Evolutionary conservation across 2,797 vertebrate genomes (phyloP).

Genomic region (Propithecus deckenii): DNA sequence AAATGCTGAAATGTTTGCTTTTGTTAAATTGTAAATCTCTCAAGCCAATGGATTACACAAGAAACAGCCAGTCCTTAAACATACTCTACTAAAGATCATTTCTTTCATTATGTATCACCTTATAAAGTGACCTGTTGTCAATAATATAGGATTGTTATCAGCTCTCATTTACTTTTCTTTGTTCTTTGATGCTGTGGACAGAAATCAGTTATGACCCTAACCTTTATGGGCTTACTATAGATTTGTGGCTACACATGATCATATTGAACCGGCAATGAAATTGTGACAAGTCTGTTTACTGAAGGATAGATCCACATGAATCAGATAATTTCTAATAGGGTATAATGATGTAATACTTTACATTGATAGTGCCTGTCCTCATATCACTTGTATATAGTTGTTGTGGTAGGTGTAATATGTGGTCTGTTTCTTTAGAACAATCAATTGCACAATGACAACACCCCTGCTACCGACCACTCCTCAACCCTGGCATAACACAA

Average conservation of each 20-base stretch:
- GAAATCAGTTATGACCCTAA: not conserved
- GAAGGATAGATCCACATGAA: not conserved
- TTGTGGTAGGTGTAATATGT: not conserved
- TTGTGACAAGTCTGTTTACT: not conserved
- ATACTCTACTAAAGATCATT: not conserved
- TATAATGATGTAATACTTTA: not conserved
- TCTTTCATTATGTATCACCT: not conserved
- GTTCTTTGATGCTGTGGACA: not conserved
- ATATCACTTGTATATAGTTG: not conserved
- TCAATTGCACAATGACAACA: not conserved
- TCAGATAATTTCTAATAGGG: not conserved
- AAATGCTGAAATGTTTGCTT: conserved; percentile 1
- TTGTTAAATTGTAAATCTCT: not conserved
- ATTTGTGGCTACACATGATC: not conserved
- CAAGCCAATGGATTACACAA: not conserved
- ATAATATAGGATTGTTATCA: not conserved
- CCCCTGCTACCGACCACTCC: not conserved
- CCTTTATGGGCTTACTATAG: not conserved
- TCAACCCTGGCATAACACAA: not conserved
- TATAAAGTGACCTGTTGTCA: not conserved
- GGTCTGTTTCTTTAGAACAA: not conserved
- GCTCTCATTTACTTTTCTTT: not conserved
- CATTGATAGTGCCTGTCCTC: not conserved
- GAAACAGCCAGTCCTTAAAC: not conserved
- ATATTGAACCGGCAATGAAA: not conserved